phyloP scores from a whole-genome alignment of 2,113 vertebrate species.

The Cromileptes altivelis region DNA sequence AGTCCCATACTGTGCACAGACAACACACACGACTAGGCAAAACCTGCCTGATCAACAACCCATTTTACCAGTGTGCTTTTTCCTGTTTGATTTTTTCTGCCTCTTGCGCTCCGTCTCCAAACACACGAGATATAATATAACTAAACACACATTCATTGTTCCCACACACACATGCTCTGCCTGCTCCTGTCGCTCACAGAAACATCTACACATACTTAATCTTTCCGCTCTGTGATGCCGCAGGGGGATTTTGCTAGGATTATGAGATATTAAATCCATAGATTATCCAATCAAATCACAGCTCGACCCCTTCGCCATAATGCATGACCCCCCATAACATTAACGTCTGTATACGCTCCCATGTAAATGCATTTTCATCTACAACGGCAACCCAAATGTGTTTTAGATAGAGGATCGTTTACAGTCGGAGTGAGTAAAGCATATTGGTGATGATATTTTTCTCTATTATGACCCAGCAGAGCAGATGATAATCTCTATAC shows the following conservation, averaged over 20 bases:
- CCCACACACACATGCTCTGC: not conserved
- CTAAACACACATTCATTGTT: conserved; percentile 36
- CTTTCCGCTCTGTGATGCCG: conserved; percentile 71
- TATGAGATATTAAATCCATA: conserved; percentile 86
- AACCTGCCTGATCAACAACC: conserved; percentile 62
- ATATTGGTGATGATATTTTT: conserved; percentile 58
- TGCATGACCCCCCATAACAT: conserved; percentile 47
- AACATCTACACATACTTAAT: conserved; percentile 72
- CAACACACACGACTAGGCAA: conserved; percentile 46
- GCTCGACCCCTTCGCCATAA: conserved; percentile 64
- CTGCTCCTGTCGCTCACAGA: conserved; percentile 51
- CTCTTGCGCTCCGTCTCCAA: conserved; percentile 39
- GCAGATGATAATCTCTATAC: conserved; percentile 56
- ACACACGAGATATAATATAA: conserved; percentile 40
- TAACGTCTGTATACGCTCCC: not conserved
- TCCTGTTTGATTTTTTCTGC: conserved; percentile 52
- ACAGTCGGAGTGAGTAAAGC: conserved; percentile 24
- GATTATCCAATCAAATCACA: conserved; percentile 86
- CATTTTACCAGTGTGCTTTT: conserved; percentile 33
- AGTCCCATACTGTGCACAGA: conserved; percentile 67
- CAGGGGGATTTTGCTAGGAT: conserved; percentile 80
- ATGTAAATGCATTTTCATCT: conserved; percentile 37
- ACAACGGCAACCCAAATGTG: conserved; percentile 13
- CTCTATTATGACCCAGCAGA: conserved; percentile 34
- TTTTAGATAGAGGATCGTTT: conserved; percentile 34